Evolutionary conservation across 1,140 invertebrate genomes (phyloP).

Genomic region (Lordiphosa collinella): DNA sequence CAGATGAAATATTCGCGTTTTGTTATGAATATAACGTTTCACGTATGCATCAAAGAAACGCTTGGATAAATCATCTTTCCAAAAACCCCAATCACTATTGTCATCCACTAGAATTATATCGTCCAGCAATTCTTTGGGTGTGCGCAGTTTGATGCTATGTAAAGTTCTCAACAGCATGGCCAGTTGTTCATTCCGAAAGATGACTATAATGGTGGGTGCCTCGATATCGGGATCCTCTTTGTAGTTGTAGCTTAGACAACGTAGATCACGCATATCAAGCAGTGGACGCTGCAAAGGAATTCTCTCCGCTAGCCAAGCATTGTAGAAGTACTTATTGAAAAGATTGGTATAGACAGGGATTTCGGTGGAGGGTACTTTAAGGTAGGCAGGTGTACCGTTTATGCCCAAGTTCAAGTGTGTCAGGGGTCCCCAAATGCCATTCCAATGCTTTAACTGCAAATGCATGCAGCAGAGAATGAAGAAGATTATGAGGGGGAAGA

Average conservation of each 20-base stretch:
- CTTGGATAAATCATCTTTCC: slow-evolving; percentile 61
- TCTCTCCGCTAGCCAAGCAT: slow-evolving; percentile 22
- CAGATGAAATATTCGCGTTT: slow-evolving; percentile 85
- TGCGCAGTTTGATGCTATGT: slow-evolving; percentile 88
- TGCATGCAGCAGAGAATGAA: no score
- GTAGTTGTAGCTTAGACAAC: slow-evolving; percentile 6
- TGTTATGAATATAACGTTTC: background rate
- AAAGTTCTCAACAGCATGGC: slow-evolving; percentile 90
- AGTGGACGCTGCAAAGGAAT: slow-evolving; percentile 9
- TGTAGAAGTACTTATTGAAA: background rate
- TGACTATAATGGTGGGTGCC: no score
- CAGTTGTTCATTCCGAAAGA: slow-evolving; percentile 94
- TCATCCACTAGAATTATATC: slow-evolving; percentile 96
- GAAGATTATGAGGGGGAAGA: background rate
- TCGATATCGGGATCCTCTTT: background rate
- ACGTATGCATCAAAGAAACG: slow-evolving; percentile 83
- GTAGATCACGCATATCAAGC: slow-evolving; percentile 12
- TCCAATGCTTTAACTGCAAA: background rate
- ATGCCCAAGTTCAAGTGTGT: background rate
- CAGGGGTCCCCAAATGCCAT: slow-evolving; percentile 1
- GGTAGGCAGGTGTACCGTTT: slow-evolving; percentile 4
- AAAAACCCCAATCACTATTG: slow-evolving; percentile 82
- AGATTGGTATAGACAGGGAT: background rate
- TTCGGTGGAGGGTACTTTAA: background rate
- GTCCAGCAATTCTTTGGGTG: slow-evolving; percentile 87